Evolutionary conservation across 1,140 invertebrate genomes (phyloP), one percentile per base, ranked within the genome.

Genomic region (Conus betulinus): DNA sequence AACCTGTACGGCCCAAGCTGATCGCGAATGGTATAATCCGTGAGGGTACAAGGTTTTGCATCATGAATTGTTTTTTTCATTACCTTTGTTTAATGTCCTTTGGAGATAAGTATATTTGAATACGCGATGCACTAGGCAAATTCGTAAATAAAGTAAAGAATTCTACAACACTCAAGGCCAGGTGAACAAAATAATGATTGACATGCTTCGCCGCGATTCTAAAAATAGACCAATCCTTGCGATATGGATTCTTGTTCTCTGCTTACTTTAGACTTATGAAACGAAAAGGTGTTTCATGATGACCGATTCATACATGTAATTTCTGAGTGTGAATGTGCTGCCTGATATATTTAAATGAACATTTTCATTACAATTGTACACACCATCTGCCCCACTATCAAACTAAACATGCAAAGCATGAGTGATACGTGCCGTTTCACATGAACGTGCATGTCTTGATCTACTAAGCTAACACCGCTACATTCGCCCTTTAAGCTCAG

Each of bases 191-290:
- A 51, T 51, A 39, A 51, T 27, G 11, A 27, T 51, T 78, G 76
- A 78, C 76, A 27, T 51, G 39, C 76, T 81, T 53, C 79, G 20
- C 39, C 79, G 39, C 79, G 79, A 53, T 53, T 81, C 79, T 81
- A 53, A 53, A 53, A 81, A 81, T 81, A 81, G 79, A 81, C 79
- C 52, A 52, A 23, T 7, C 79, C 79, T 8, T 52, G 51, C 79
- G 79, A 81, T 81, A 39, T 27, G 27, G 79, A 81, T 81, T 81
- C 79, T 81, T 81, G 51, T 51, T 81, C 20, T 81, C 17, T 23
- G 51, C 51, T 7, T 11, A 79, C 15, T 52, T 52, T 23, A 81
- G 20, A 81, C 57, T 51, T 23, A 10, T 53, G 51, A 81, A 81
- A 81, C 79, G 53, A 81, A 81, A 81, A 23, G 39, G 39, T 81